Base-by-base conservation (phyloP, 2,113 vertebrate genomes). In the Clupea harengus region DNA sequence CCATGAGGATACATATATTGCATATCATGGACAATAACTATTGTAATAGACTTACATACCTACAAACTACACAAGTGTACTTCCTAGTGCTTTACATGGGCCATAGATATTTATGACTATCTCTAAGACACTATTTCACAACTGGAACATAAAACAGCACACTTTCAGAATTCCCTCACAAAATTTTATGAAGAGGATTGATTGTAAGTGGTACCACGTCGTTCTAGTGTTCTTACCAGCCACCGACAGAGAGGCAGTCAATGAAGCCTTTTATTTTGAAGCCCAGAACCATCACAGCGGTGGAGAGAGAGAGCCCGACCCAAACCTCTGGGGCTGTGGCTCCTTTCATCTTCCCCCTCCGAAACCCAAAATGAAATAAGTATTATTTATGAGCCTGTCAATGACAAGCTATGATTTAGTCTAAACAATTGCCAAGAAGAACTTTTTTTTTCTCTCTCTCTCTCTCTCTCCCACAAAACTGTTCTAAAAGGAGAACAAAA, bases 311-410 rank as follows among this genome's bases (percentile, higher is more conserved):
- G 64, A 72, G 64, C 64, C 25, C 8, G 64, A 72, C 64, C 64
- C 64, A 72, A 72, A 72, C 64, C 64, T 72, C 64, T 72, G 25
- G 25, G 64, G 64, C 25, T 32, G 64, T 11, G 64, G 9, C 64
- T 25, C 64, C 7, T 72, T 72, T 72, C 64, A 72, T 72, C n/a
- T 72, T 32, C 25, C 13, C 64, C 28, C 57, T 64, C 28, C 25
- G n/a, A 72, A 72, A 72, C 64, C 64, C 64, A 72, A 72, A 72
- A 72, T 72, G 64, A 72, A 72, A 72, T 72, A 72, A 72, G n/a
- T 72, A 72, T 72, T 72, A 72, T 72, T 72, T 72, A 72, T 72
- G 64, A 72, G 64, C 25, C 64, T 72, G n/a, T 72, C 64, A 72
- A 72, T 72, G 64, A 72, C 64, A 72, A 72, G 64, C 64, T 72